Evolutionary conservation across 2,113 vertebrate genomes (phyloP), one percentile per base, ranked within the genome.

Genomic region (Potamarius usumacintae): DNA sequence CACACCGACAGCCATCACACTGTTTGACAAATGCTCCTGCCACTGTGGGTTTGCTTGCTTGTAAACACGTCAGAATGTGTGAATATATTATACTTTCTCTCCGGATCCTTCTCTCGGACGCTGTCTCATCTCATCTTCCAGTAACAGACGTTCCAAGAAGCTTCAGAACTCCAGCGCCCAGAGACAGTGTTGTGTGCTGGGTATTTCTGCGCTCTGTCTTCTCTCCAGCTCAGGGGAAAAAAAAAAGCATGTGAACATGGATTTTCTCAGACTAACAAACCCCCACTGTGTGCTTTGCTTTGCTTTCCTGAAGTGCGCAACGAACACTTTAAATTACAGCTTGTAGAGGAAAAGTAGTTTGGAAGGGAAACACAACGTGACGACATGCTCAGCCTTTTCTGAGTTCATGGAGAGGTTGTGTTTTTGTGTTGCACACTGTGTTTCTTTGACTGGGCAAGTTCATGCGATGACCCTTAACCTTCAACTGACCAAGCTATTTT

Each of bases 1-100:
- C 50, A 77, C 55, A 80, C 50, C 78, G 0, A 27, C 52, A 78
- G 25, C 27, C 52, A 71, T 80, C 58, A 10, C 60, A 55, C 34
- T 83, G 67, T 90, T 60, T 53, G 89, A 89, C 90, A 91, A 90
- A 86, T 85, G 82, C 86, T 87, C 74, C 58, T 77, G 78, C 74
- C 85, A 78, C 85, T 8, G 34, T 27, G 90, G 89, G 71, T 84
- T 71, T 63, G 50, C 42, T 72, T 7, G 7, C 57, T 67, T 90
- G 89, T 89, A 90, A 91, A 92, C 86, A 90, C 55, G 20, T 74
- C 67, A 67, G 81, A 62, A 88, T 80, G 87, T 89, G 48, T 72
- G 48, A 91, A 91, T 89, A 86, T 58, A 90, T 92, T 90, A 91
- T 30, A 25, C 34, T 71, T 67, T 30, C 88, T 50, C 58, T 82